Base-by-base conservation (phyloP, 2,888 invertebrate genomes). In the Brenthis daphne region DNA sequence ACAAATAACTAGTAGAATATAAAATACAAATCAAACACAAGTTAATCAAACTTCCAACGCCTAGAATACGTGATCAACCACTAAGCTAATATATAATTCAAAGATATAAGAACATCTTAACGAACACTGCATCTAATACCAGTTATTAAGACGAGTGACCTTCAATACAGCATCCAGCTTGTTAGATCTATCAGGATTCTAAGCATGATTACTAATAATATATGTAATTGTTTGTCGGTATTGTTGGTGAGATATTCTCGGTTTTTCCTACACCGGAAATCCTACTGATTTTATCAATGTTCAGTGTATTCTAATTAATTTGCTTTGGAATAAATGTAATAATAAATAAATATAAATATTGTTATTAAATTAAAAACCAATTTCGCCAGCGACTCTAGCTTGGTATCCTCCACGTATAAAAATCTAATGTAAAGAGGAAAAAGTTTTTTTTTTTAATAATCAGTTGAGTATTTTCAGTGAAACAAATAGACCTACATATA, bases 221-320 rank as follows among this genome's bases (percentile, higher is more conserved):
- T 48, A 13, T 20, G 4, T 51, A 58, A 70, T 70, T 70, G 70
- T 65, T 61, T 47, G 53, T 48, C 47, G 54, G 50, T 71, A 71
- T 71, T 66, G 65, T 71, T 70, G 29, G n/a, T 12, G 57, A 60
- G 14, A 51, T 68, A 58, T 58, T 64, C 73, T 74, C 63, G 72
- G 67, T 69, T 70, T 72, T 70, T 69, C 68, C 51, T 64, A 65
- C 65, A 66, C 57, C 63, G 74, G 74, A 74, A 64, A 70, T 74
- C 73, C 74, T 70, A 63, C 65, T 67, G 74, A 73, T 74, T 67
- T 56, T 58, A 74, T 73, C 73, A 57, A 37, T 43, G 56, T 48
- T 37, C 37, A 37, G 20, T 16, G 3, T 61, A 67, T 55, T 63
- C 20, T 60, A 56, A 61, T 67, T 67, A 61, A 53, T 48, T 55